Conservation (phyloP, 2,888 invertebrate genomes). For the Acronicta alni region DNA sequence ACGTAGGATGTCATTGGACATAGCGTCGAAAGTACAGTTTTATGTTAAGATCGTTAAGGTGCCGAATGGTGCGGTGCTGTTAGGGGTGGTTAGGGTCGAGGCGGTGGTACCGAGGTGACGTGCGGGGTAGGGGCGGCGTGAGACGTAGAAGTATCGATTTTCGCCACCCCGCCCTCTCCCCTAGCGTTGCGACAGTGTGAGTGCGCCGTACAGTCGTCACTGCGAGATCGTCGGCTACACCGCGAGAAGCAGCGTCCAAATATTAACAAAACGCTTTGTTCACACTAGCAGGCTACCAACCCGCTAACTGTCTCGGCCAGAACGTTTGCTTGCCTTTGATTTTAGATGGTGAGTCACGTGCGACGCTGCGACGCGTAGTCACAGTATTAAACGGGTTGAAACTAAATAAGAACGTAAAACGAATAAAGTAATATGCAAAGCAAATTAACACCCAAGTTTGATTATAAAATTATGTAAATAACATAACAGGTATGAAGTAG, state of each 20-base stretch:
- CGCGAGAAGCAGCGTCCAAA: slow-evolving; percentile 70
- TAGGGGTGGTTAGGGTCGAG: slow-evolving; percentile 86
- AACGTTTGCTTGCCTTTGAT: slow-evolving; percentile 43
- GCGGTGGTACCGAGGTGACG: slow-evolving; percentile 71
- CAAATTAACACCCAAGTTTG: background rate
- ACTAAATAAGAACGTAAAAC: background rate
- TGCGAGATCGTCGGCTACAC: slow-evolving; percentile 73
- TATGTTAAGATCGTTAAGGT: slow-evolving; percentile 81
- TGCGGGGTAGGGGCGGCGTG: slow-evolving; percentile 78
- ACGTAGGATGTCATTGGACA: slow-evolving; percentile 56
- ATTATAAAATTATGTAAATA: background rate
- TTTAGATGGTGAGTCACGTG: slow-evolving; percentile 38
- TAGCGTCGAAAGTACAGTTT: slow-evolving; percentile 73
- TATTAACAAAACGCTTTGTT: slow-evolving; percentile 80
- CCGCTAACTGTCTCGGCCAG: slow-evolving; percentile 63
- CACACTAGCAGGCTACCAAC: slow-evolving; percentile 62
- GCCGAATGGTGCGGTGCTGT: slow-evolving; percentile 81
- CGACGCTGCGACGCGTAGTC: slow-evolving; percentile 3
- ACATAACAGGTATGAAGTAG: too few relatives aligned
- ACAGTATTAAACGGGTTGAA: slow-evolving; percentile 6
- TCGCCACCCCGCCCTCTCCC: slow-evolving; percentile 86
- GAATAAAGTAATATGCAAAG: too few relatives aligned
- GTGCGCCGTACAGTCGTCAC: slow-evolving; percentile 80
- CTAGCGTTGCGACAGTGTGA: slow-evolving; percentile 85
- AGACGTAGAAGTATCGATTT: slow-evolving; percentile 88